Conservation (phyloP, 2,113 vertebrate species). For the Syrrhaptes paradoxus region DNA sequence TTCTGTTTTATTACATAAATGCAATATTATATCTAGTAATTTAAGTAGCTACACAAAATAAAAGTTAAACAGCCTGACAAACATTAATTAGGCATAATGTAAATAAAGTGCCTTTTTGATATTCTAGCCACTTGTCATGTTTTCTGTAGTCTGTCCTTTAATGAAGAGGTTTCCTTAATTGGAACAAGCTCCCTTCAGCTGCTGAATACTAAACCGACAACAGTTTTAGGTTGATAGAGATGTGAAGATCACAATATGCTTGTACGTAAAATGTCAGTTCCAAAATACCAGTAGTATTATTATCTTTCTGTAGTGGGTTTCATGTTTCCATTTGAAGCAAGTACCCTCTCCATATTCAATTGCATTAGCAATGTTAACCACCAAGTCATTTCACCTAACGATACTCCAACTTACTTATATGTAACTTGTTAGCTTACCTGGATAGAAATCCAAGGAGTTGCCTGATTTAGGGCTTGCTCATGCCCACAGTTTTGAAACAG, state of each 20-base stretch:
- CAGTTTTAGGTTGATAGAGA: neutral
- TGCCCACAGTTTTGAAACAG: neutral
- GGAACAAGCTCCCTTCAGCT: neutral
- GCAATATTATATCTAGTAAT: neutral
- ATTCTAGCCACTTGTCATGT: neutral
- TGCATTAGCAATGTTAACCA: neutral
- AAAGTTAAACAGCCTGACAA: neutral
- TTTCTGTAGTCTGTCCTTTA: conserved; percentile 4
- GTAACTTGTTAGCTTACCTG: neutral
- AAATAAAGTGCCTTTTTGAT: conserved; percentile 19
- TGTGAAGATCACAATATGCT: neutral
- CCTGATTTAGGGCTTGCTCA: neutral
- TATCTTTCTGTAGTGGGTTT: neutral
- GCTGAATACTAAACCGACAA: neutral
- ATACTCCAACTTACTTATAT: neutral
- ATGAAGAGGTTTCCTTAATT: conserved; percentile 39
- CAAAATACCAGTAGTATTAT: neutral
- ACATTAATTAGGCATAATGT: neutral
- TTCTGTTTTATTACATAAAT: neutral
- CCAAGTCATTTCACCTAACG: neutral
- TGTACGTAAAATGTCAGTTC: neutral
- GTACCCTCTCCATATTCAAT: neutral
- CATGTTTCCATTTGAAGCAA: neutral
- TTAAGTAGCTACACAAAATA: neutral
- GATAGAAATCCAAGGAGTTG: neutral